A percentile compares a stretch with the other conserved stretches of the same genome.
phyloP scores from a whole-genome alignment of 2,888 invertebrate species.

The Beris chalybata region DNA sequence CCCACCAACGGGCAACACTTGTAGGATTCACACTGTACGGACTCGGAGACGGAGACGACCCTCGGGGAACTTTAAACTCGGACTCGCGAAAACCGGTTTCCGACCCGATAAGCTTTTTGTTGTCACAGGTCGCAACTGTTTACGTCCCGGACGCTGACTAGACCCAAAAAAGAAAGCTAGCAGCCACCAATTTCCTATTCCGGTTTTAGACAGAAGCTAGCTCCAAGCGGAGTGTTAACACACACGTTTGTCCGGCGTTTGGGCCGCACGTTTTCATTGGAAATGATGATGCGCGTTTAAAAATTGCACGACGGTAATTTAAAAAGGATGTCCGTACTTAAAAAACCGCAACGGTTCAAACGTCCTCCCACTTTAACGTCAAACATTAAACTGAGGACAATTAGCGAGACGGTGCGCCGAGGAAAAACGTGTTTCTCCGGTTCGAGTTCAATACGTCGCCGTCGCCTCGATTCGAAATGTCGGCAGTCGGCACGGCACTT shows the following conservation, averaged over 20 bases:
- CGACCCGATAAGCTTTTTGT: slow-evolving; percentile 19
- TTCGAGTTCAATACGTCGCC: slow-evolving; percentile 19
- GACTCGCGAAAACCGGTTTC: slow-evolving; percentile 26
- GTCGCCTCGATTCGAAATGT: slow-evolving; percentile 7
- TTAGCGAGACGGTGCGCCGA: slow-evolving; percentile 34
- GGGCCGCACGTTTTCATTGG: too few relatives aligned
- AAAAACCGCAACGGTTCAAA: background rate
- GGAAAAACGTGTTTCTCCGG: slow-evolving; percentile 36
- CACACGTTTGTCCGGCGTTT: too few relatives aligned
- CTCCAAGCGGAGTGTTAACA: too few relatives aligned
- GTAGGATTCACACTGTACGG: too few relatives aligned
- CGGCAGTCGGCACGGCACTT: slow-evolving; percentile 14
- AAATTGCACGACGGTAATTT: too few relatives aligned
- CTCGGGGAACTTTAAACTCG: slow-evolving; percentile 12
- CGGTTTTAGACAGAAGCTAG: too few relatives aligned
- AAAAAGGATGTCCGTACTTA: too few relatives aligned
- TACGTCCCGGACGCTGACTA: slow-evolving; percentile 6
- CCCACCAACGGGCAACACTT: too few relatives aligned
- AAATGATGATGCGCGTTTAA: too few relatives aligned
- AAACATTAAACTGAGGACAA: slow-evolving; percentile 38
- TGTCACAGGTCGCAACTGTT: slow-evolving; percentile 28
- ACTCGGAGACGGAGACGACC: too few relatives aligned
- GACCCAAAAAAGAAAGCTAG: too few relatives aligned
- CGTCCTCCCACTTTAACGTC: slow-evolving; percentile 37
- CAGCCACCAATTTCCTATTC: too few relatives aligned